Base-by-base conservation (phyloP, 1,140 invertebrate species). In the Goniozus legneri region DNA sequence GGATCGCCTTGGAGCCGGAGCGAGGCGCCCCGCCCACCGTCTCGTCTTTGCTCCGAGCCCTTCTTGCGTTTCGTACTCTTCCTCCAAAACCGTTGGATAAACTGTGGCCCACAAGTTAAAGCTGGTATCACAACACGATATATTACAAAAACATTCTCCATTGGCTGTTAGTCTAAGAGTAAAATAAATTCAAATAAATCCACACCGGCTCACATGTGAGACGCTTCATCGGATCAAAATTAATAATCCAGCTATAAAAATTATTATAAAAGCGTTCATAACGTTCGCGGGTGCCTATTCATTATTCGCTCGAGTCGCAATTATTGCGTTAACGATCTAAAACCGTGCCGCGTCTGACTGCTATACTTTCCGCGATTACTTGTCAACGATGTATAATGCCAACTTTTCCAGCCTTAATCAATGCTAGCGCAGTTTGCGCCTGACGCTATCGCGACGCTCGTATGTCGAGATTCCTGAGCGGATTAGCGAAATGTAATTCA, bases 1-100 rank as follows among this genome's bases (percentile, higher is more conserved):
- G 68, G 70, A 69, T 74, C 70, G 69, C 69, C 69, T 73, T 73
- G 70, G 70, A 74, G 70, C 69, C 64, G 56, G 60, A 69, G 65
- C 68, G 65, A 52, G 54, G 67, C 66, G 71, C 65, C 68, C 71
- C 70, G 71, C 71, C 71, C 71, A 74, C 65, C 71, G 71, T 74
- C 71, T 74, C 70, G 71, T 73, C 69, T 60, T 58, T 50, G 64
- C 67, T 67, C 52, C 50, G 54, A 65, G 62, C 67, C 66, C 66
- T 69, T 33, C 41, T 33, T 33, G 14, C 54, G 56, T 60, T 60
- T 58, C 47, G 45, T 60, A 58, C 45, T 58, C 57, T 58, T 63
- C 62, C 55, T 65, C 67, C 62, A 68, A 66, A 69, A 68, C 60
- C 60, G 54, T n/a, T n/a, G n/a, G n/a, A n/a, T n/a, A n/a, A n/a